Base-by-base conservation (phyloP, 2,888 invertebrate genomes). In the Thymelicus sylvestris region DNA sequence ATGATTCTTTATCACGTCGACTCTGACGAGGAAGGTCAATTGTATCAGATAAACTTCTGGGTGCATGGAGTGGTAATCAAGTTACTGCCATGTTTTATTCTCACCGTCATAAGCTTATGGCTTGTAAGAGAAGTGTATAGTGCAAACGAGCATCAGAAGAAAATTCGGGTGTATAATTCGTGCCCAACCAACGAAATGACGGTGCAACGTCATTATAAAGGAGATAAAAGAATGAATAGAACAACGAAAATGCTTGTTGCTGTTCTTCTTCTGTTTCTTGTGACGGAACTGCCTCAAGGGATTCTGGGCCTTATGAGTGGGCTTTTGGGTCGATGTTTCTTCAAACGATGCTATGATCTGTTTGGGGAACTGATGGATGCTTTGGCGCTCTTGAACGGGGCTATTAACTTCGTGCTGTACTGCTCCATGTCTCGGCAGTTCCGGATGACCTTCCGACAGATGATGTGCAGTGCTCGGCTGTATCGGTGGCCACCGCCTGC, bases 361-460 rank as follows among this genome's bases (percentile, higher is more conserved):
- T 96, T 97, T 74, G 97, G 97, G 0, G 98, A 98, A 84, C 87
- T 98, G 69, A 97, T 98, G 96, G 98, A 99, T 88, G 96, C 98
- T 67, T 90, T 98, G 84, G 98, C 98, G 0, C 95, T 99, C 60
- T 94, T 98, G 74, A 99, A 98, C 88, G 98, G 98, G 2, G 97
- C 98, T 7, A 97, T 98, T 76, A 99, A 98, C 90, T 99, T 99
- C 86, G 97, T 98, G 69, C 95, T 99, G 39, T 99, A 98, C 86
- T 98, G 98, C 84, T 95, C 97, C 61, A 99, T 99, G 98, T 98
- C 98, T 75, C 95, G 97, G 75, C 98, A 98, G 94, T 99, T 99
- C 88, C 95, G 98, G 1, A 90, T 89, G 87, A 92, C 93, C 24
- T 93, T 93, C 73, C 87, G 93, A 1, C 92, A 92, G 81, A 81